Conservation (phyloP, 2,113 vertebrate species). For the Plotosus lineatus region DNA sequence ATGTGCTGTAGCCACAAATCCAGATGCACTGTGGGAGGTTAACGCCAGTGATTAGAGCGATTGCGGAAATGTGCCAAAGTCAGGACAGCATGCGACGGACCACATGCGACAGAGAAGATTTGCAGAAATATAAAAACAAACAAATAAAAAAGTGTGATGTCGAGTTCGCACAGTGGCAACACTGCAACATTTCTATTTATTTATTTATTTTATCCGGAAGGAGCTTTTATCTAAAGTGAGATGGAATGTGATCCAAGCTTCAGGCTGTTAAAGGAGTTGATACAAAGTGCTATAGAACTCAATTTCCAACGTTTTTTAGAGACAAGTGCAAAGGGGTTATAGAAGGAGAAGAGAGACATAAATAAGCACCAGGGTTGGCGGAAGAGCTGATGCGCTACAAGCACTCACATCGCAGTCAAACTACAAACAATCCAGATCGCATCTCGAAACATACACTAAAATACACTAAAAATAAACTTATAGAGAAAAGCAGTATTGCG, state of each 20-base stretch:
- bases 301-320: not conserved
- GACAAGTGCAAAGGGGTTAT: slow-evolving; percentile 3
- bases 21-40: slow-evolving; percentile 23
- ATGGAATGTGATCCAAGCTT: not conserved
- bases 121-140: slow-evolving; percentile 25
- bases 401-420: not conserved
- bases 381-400: not conserved
- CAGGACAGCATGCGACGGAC: not conserved
- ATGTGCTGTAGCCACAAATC: slow-evolving; percentile 21
- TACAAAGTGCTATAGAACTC: not conserved
- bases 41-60: not conserved
- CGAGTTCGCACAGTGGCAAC: slow-evolving; percentile 23
- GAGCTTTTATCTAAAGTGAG: slow-evolving; percentile 7
- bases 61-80: slow-evolving; percentile 6
- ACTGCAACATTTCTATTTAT: slow-evolving; percentile 19
- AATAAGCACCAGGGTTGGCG: slow-evolving; percentile 17
- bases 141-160: slow-evolving; percentile 31
- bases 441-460: not conserved
- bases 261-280: slow-evolving; percentile 6
- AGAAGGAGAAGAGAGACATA: slow-evolving; percentile 17
- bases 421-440: slow-evolving; percentile 23
- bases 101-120: slow-evolving; percentile 18
- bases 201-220: slow-evolving; percentile 1
- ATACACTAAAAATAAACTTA: not conserved
- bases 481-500: not conserved